Evolutionary conservation across 2,888 invertebrate species (phyloP), one percentile per base, ranked within the genome.

Genomic region (Frankliniella intonsa): DNA sequence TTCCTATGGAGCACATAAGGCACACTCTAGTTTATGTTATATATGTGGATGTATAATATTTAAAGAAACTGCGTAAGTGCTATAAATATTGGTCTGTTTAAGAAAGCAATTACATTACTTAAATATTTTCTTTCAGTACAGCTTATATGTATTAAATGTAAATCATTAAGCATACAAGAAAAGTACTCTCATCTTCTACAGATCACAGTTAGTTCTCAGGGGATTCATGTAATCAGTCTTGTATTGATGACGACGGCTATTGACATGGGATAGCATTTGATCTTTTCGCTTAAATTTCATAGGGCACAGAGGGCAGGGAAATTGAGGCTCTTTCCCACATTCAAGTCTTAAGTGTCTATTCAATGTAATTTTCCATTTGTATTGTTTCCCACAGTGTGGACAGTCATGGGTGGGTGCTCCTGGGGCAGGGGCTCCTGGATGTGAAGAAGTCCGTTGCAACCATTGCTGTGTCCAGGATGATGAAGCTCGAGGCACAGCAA

Each of bases 261-360:
- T 69, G 22, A 87, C 85, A 83, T 88, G 88, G 3, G 87, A 86
- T 79, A 87, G 89, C 86, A 90, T 87, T 83, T 87, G 87, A 84
- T 86, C 86, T 80, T 87, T 87, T 82, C 87, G 85, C 81, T 87
- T 87, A 80, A 87, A 86, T 80, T 86, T 86, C 85, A 87, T 87
- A 65, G 85, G 81, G 83, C 87, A 87, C 27, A 85, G 83, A 11
- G 85, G 85, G 81, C 87, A 87, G 89, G 89, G 84, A 87, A 88
- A 81, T 86, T 87, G 92, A 91, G 90, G 84, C n/a, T 76, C 50
- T 19, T 82, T 81, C 14, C 83, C 84, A 51, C 84, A 84, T 80
- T 82, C 82, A 55, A 82, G 82, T 10, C 80, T 49, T 3, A 84
- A 25, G 50, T 84, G 83, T n/a, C 83, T 80, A 8, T 55, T 80